Evolutionary conservation across 1,140 invertebrate genomes (phyloP).

Genomic region (Archivesica marissinica): DNA sequence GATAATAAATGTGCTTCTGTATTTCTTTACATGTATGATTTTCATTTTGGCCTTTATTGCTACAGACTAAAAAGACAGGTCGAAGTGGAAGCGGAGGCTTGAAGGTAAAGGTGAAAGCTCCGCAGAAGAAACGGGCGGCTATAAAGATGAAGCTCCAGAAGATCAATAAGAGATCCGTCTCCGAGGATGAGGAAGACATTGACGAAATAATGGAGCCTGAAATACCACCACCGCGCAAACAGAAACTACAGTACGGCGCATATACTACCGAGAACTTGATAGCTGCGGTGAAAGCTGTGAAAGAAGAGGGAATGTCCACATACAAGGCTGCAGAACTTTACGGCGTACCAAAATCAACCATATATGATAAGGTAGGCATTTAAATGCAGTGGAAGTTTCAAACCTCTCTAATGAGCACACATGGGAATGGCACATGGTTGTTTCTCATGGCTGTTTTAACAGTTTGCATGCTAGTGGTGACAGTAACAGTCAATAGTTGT

Average conservation of each 20-base stretch:
- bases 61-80: conserved; percentile 21
- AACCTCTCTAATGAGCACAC: too few relatives aligned
- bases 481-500: too few relatives aligned
- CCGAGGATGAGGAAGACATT: conserved; percentile 5
- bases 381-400: too few relatives aligned
- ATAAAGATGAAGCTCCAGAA: conserved; percentile 60
- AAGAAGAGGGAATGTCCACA: conserved; percentile 48
- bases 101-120: conserved; percentile 47
- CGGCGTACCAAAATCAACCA: conserved; percentile 50
- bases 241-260: conserved; percentile 11
- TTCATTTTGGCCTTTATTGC: neutral
- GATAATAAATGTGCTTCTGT: too few relatives aligned
- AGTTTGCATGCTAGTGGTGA: too few relatives aligned
- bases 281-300: conserved; percentile 38
- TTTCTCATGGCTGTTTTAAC: too few relatives aligned
- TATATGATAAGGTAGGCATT: conserved; percentile 53
- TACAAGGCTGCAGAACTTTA: conserved; percentile 56
- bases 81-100: neutral
- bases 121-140: neutral
- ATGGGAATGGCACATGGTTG: too few relatives aligned
- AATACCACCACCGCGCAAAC: conserved; percentile 12
- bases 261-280: conserved; percentile 42
- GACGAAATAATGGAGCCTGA: conserved; percentile 1
- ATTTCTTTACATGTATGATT: neutral
- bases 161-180: neutral